Evolutionary conservation across 2,113 vertebrate genomes (phyloP).

Genomic region (Atlantisia rogersi): DNA sequence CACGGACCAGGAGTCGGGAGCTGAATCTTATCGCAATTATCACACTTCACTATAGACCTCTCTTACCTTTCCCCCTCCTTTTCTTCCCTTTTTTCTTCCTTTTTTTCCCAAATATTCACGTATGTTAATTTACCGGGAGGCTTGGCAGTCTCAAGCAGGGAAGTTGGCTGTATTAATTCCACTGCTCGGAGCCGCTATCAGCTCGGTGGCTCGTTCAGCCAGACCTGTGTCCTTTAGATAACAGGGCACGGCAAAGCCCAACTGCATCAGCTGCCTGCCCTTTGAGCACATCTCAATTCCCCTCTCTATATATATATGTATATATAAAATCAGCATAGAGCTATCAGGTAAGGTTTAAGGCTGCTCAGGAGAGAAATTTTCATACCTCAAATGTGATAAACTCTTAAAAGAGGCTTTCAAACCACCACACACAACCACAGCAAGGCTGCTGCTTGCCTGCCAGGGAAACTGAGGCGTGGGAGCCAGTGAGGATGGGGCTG

Average conservation of each 20-base stretch:
- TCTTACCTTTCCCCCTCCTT: not conserved
- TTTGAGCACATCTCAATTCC: not conserved
- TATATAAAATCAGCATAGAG: not conserved
- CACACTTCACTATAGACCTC: not conserved
- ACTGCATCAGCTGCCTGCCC: not conserved
- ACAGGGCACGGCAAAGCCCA: not conserved
- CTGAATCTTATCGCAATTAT: not conserved
- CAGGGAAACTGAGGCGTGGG: not conserved
- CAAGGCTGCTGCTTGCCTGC: not conserved
- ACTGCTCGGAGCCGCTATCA: constrained; percentile 12
- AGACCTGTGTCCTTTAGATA: constrained; percentile 26
- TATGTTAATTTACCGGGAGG: not conserved
- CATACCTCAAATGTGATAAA: not conserved
- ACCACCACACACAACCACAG: accelerated
- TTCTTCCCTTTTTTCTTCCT: not conserved
- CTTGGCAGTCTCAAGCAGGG: not conserved
- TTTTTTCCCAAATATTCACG: not conserved
- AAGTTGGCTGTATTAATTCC: not conserved
- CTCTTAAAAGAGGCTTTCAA: not conserved
- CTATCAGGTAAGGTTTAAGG: not conserved
- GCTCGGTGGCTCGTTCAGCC: not conserved
- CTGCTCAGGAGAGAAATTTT: not conserved
- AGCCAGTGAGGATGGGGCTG: accelerated
- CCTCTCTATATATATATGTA: not conserved
- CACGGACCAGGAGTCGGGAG: accelerated